These are phyloP conservation scores for Drosophila hydei DNA, from an alignment of 1,140 invertebrate species.

Conservation along the genomic window DNA sequence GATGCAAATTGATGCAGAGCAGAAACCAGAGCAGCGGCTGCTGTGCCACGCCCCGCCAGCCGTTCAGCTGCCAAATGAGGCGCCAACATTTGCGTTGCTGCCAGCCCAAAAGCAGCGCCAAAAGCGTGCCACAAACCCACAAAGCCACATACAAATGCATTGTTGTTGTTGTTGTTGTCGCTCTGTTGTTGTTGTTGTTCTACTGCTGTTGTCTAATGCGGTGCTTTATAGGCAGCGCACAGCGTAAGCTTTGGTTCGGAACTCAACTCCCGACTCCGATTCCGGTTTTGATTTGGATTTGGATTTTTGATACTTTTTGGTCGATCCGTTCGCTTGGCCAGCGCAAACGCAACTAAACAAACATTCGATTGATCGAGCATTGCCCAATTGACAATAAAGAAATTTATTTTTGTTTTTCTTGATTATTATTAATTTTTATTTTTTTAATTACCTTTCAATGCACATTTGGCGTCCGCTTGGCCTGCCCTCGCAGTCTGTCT, in stretches of 20 bases:
- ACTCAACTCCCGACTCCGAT: constrained; percentile 2
- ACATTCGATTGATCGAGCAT: background rate
- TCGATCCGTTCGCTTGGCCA: constrained; percentile 40
- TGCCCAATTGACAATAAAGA: constrained; percentile 5
- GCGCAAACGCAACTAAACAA: constrained; percentile 30
- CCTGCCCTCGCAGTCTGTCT: background rate
- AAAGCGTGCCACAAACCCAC: constrained; percentile 63
- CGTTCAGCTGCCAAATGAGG: constrained; percentile 80
- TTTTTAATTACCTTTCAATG: constrained; percentile 10
- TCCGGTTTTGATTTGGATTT: background rate
- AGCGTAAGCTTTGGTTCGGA: background rate
- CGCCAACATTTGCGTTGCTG: constrained; percentile 79
- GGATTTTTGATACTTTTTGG: too few relatives aligned
- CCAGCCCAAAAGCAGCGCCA: constrained; percentile 60
- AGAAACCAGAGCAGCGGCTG: constrained; percentile 76
- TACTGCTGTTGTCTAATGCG: constrained; percentile 49
- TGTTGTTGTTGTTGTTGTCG: background rate
- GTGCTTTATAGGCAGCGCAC: constrained; percentile 61
- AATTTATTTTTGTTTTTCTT: constrained; percentile 2
- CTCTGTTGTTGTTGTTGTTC: constrained; percentile 19
- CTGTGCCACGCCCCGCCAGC: constrained; percentile 73
- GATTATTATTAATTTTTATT: background rate
- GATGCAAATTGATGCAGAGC: constrained; percentile 70
- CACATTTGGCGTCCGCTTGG: background rate
- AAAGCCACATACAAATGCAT: constrained; percentile 64